Conservation (phyloP, 2,797 vertebrate species). For the Xerus rutilus region DNA sequence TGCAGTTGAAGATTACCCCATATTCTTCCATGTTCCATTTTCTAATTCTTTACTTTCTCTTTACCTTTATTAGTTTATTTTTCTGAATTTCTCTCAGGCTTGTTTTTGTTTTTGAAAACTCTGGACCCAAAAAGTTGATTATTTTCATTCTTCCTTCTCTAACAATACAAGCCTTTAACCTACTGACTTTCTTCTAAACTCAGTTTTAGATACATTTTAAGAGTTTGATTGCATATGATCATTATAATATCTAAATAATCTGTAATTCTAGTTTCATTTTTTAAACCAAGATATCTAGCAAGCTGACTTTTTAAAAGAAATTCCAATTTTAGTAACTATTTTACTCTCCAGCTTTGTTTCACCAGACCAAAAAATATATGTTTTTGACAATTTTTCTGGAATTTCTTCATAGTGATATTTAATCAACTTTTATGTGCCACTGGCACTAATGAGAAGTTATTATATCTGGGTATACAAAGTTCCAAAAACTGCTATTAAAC, state of each 20-base stretch:
- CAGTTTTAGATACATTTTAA: background rate
- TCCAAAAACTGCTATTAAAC: background rate
- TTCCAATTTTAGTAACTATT: background rate
- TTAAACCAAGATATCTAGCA: background rate
- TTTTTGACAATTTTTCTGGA: background rate
- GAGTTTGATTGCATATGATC: background rate
- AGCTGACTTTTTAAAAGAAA: background rate
- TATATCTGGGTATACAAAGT: background rate
- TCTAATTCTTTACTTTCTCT: background rate
- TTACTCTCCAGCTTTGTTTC: background rate
- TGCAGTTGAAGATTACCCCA: background rate
- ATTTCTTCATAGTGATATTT: background rate
- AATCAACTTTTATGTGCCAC: background rate
- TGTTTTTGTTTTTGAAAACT: conserved; percentile 9
- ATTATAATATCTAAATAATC: background rate
- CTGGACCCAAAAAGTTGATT: background rate
- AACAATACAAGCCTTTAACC: conserved; percentile 26
- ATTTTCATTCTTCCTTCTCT: background rate
- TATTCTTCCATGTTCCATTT: background rate
- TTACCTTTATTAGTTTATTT: background rate
- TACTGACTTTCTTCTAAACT: background rate
- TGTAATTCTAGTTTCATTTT: background rate
- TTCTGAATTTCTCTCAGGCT: background rate
- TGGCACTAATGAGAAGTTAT: background rate
- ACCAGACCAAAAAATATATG: background rate